Evolutionary conservation across 2,113 vertebrate species (phyloP), one percentile per base, ranked within the genome.

Genomic region (Coracopsis vasa): DNA sequence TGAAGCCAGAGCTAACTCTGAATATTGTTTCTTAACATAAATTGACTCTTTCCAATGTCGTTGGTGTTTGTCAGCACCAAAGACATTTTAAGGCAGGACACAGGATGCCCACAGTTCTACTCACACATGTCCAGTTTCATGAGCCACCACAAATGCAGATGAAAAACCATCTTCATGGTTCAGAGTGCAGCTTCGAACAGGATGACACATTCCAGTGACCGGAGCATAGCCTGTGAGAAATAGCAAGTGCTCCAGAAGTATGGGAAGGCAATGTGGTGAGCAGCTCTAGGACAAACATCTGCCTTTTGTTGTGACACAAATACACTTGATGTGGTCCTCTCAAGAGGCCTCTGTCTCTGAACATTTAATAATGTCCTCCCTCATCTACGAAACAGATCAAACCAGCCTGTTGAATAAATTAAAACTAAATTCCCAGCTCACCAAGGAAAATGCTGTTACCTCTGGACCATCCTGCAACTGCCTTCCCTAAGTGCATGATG

Each of bases 161-260:
- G 99, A 99, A 98, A 99, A 99, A 16, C 99, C 99, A 35, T 99
- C 99, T 94, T 99, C 99, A 3, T 99, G 99, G 97, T 99, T 99
- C 88, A 99, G 97, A 86, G 99, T 99, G 93, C 99, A 99, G 97
- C 99, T 99, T 94, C 99, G 98, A 66, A 99, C 99, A 0, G 99
- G 99, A 86, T 99, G 99, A 96, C 99, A 99, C 99, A 99, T 99
- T 21, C 99, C 99, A 2, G 99, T 99, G 96, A 99, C 99, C 0
- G 99, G 99, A 80, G 99, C 99, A 0, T 99, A 99, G 96, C 99
- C 99, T 99, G 91, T 31, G 72, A 88, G 88, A 92, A 86, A 90
- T 39, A 90, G 33, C 66, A 70, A 37, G 23, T 10, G 56, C 92
- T 65, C 37, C 75, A 93, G 66, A 74, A 53, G 24, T 7, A 11